Evolutionary conservation across 1,140 invertebrate species (phyloP), one percentile per base, ranked within the genome.

Genomic region (Anoplophora glabripennis): DNA sequence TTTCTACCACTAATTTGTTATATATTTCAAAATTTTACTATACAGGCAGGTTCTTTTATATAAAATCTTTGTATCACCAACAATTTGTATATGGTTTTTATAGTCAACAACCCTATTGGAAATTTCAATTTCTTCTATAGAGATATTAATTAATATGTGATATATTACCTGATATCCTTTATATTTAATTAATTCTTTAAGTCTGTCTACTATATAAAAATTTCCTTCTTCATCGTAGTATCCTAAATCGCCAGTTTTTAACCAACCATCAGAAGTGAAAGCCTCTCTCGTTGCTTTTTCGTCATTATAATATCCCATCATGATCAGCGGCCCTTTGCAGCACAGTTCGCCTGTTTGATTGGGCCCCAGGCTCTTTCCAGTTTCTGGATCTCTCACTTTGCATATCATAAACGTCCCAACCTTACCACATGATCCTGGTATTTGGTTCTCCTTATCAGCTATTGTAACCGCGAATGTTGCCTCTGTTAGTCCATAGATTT

Each of bases 151-250:
- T 40, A 40, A n/a, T 14, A 40, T n/a, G 8, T 9, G 36, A 9
- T 9, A n/a, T 5, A 14, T 71, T 45, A 86, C 86, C 79, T 92
- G 89, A 66, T 84, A 85, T 38, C 84, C 88, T 74, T 90, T 90
- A 68, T 87, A 89, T 70, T 92, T 92, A 41, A 92, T 91, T 1
- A 92, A 74, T 68, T 92, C 89, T 72, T 96, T 96, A 41, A 94
- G 67, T 53, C 93, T 79, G 64, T 95, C 93, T 1, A 90, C 89
- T 48, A 95, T 84, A 52, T 83, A 93, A 59, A 93, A 84, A 59
- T 78, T 83, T 11, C 80, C 80, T 0, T 89, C 83, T 0, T 89
- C 79, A 61, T 93, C 89, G 55, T 85, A 89, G 64, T 86, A 88
- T 5, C 84, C 90, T 15, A 94, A 81, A 69, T 95, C 93, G 3